Conservation (phyloP, 2,113 vertebrate genomes). For the Sciurus niger region DNA sequence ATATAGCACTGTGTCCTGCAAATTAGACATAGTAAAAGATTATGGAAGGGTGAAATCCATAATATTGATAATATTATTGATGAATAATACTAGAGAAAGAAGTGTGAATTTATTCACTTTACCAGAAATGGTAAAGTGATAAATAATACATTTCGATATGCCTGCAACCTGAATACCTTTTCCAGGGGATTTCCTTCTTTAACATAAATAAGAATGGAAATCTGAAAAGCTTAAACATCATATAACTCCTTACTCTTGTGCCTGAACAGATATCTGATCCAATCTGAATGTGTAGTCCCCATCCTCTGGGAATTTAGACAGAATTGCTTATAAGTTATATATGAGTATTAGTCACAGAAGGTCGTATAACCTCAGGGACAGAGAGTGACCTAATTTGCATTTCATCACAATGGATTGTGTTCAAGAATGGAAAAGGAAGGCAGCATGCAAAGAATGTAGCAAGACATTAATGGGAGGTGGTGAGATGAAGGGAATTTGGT, state of each 20-base stretch:
- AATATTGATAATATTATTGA: background rate
- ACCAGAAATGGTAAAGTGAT: background rate
- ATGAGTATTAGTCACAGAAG: background rate
- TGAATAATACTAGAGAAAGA: background rate
- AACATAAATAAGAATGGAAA: background rate
- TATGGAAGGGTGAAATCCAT: background rate
- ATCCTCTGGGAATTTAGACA: background rate
- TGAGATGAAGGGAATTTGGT: background rate
- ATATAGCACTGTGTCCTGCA: background rate
- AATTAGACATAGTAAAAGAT: constrained; percentile 30
- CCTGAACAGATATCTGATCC: background rate
- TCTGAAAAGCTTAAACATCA: background rate
- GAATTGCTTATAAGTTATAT: background rate
- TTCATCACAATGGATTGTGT: background rate
- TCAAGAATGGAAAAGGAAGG: constrained; percentile 7
- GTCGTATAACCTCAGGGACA: background rate
- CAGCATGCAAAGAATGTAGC: background rate
- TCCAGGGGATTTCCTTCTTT: constrained; percentile 31
- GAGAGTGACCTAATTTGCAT: constrained; percentile 28
- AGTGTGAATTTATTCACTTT: background rate
- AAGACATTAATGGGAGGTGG: background rate
- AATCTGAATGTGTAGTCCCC: background rate
- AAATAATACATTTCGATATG: constrained; percentile 12
- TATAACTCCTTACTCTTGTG: background rate
- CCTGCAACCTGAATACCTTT: background rate